Evolutionary conservation across 2,888 invertebrate genomes (phyloP), one percentile per base, ranked within the genome.

Genomic region (Brachycybe producta): DNA sequence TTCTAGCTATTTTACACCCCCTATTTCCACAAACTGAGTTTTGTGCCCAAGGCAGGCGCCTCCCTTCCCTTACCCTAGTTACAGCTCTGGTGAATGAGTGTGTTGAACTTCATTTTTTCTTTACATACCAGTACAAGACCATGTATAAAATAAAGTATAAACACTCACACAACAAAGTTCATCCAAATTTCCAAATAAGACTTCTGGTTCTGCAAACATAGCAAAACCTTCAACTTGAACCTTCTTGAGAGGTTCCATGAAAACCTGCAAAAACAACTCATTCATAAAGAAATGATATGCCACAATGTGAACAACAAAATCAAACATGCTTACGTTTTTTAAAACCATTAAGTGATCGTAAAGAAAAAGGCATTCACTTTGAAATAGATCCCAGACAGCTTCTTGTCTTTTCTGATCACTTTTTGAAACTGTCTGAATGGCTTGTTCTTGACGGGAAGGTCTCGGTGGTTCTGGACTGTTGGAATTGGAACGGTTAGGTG

Each of bases 211-310:
- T 7, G 75, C 75, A 58, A 72, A 75, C 72, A 78, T 74, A 11
- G 75, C 69, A 60, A 71, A 74, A 11, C 76, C 77, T 60, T 78
- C 77, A 8, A 78, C 77, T 61, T 78, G 77, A 28, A 75, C 71
- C 58, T 74, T 73, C 64, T 78, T 78, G 60, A 77, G 59, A 1
- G 77, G 77, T 59, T 77, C 76, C 70, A 77, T 73, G 62, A 75
- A 78, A 54, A 76, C 76, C 73, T 76, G 61, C 11, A 63, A 56
- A 54, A 41, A 46, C n/a, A 19, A 38, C 8, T n/a, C n/a, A 11
- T 30, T 11, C 32, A 30, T 30, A 8, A 11, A n/a, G n/a, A n/a
- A n/a, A n/a, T n/a, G n/a, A n/a, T n/a, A n/a, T n/a, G n/a, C n/a
- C n/a, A n/a, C n/a, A n/a, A n/a, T n/a, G n/a, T 30, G n/a, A 30